These are phyloP conservation scores for Stegostoma tigrinum DNA, from an alignment of 2,113 vertebrate genomes.

Conservation along the genomic window DNA sequence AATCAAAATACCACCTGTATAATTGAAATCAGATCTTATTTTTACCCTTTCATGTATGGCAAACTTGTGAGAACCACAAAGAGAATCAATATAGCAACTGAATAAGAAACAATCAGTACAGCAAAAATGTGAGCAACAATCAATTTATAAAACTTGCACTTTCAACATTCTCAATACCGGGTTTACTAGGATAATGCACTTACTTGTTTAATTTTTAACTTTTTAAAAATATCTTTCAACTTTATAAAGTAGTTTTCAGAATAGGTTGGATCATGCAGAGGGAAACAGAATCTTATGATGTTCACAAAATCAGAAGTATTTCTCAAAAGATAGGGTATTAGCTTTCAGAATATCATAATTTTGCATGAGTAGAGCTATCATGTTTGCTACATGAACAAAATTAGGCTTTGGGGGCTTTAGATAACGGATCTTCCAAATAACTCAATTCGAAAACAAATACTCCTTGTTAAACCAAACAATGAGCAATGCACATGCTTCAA, in stretches of 20 bases:
- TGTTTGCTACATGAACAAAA: background rate
- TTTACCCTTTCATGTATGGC: background rate
- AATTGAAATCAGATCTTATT: background rate
- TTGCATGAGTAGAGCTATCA: background rate
- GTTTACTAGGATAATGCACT: background rate
- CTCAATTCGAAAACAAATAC: background rate
- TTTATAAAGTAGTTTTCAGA: background rate
- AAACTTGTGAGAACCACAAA: background rate
- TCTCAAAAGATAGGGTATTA: background rate
- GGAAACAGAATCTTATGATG: background rate
- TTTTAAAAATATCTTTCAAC: background rate
- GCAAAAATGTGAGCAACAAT: background rate
- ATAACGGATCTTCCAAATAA: background rate
- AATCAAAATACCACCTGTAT: constrained; percentile 5
- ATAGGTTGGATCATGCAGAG: background rate
- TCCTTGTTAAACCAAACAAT: too few relatives aligned
- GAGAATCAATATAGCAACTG: background rate
- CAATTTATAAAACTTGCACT: background rate
- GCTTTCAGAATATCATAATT: background rate
- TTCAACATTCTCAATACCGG: background rate
- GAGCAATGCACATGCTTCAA: too few relatives aligned
- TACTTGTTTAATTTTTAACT: background rate
- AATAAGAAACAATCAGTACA: background rate
- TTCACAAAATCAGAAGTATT: background rate
- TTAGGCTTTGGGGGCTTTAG: too few relatives aligned